Evolutionary conservation across 2,888 invertebrate species (phyloP), one percentile per base, ranked within the genome.

Genomic region (Pollenia griseotomentosa): DNA sequence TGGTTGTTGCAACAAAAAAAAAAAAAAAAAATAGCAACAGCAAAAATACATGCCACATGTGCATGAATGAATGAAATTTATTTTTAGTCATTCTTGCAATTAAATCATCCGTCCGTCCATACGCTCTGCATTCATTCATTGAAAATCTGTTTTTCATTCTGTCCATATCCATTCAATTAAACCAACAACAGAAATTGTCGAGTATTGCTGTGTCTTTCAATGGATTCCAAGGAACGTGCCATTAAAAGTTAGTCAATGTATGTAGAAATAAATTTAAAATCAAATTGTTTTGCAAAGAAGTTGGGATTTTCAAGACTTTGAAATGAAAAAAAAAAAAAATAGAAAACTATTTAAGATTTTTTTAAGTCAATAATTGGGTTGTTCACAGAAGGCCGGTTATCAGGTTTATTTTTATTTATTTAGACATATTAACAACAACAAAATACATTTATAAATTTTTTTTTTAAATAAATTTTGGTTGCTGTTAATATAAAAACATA

Each of bases 61-160:
- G n/a, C 65, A 71, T 71, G 23, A n/a, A 71, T 80, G 75, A 75
- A 57, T 80, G 66, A 75, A 83, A 61, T 80, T 83, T 79, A 75
- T 83, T 83, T 86, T 83, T 71, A 83, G 63, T 61, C 61, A 74
- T 77, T 77, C 77, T 63, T 63, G 53, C 70, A 70, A 63, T 73
- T 16, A 75, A 70, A 23, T 44, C 63, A 61, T 70, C 8, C 79
- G 74, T 65, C 42, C 65, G n/a, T 40, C 59, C 48, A 74, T 73
- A 33, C 23, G 19, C 23, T 51, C 40, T 61, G 68, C 75, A 44
- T 46, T 70, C 53, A 75, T 53, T 74, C 40, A 59, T 51, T 66
- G n/a, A 33, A 66, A 59, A 40, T 78, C 57, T 59, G 48, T 65
- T 63, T 42, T 65, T 44, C 16, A 42, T 23, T 8, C 19, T 63